Evolutionary conservation across 1,140 invertebrate species (phyloP), one percentile per base, ranked within the genome.

Genomic region (Hyles euphorbiae): DNA sequence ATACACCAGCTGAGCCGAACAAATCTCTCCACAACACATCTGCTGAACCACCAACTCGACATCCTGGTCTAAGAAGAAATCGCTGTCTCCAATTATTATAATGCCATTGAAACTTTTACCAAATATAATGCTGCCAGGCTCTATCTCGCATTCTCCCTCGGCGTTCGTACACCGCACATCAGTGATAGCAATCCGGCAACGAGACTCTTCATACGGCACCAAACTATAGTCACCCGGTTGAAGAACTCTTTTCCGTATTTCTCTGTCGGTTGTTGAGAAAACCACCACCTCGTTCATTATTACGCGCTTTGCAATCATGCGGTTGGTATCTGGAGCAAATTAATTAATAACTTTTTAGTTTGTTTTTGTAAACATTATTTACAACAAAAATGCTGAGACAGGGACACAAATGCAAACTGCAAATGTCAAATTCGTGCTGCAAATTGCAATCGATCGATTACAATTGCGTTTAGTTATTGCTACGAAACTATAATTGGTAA

Each of bases 121-220:
- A 47, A 88, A 83, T 40, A 85, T 63, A 43, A 68, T 67, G 58
- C 86, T 81, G 40, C 74, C 73, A 2, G 67, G 36, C 6, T 81
- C 77, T n/a, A 84, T 78, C 44, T 78, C 72, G 43, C 72, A 74
- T 3, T 61, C 51, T 9, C 80, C 80, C 3, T 12, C 49, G 0
- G 58, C 65, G 50, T 80, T 74, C 3, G 51, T 63, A 58, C 76
- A 83, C 5, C 50, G 56, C 0, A 88, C 62, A 46, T 83, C 67
- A 12, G 63, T 68, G 34, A 88, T 8, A 40, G 53, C 56, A 32
- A 87, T 76, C 54, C 72, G 81, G 60, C 82, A 87, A n/a, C 83
- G 74, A 32, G 83, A 75, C 60, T 87, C 86, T 66, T 87, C 86
- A 60, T 84, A 87, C 0, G 86, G 81, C 2, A 88, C 83, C 9